Conservation (phyloP, 2,797 vertebrate genomes). For the Gymnoscopelus braueri region DNA sequence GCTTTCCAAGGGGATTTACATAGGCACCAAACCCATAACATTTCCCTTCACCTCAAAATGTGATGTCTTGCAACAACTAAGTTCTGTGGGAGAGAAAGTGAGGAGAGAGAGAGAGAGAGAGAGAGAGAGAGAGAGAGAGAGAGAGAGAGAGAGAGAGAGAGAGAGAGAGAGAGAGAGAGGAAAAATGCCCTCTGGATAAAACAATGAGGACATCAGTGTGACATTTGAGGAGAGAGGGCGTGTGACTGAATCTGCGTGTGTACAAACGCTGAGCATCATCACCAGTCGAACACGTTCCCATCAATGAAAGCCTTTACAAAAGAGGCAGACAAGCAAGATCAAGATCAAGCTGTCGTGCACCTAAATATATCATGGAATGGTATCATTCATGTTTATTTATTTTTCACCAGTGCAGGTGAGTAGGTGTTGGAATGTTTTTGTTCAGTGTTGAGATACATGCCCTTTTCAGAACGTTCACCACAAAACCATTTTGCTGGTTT, state of each 20-base stretch:
- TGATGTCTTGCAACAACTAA: constrained; percentile 27
- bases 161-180: neutral
- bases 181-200: constrained; percentile 46
- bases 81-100: neutral
- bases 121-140: too few relatives aligned
- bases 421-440: constrained; percentile 49
- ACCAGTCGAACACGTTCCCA: constrained; percentile 50
- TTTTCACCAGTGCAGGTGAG: constrained; percentile 41
- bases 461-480: constrained; percentile 24
- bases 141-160: too few relatives aligned
- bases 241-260: neutral
- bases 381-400: constrained; percentile 30
- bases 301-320: constrained; percentile 4
- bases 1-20: neutral
- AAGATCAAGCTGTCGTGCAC: constrained; percentile 1
- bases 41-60: constrained; percentile 20
- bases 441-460: constrained; percentile 20
- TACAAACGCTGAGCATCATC: constrained; percentile 13
- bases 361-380: constrained; percentile 12
- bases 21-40: constrained; percentile 2
- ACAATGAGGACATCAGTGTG: constrained; percentile 58
- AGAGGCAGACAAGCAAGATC: constrained; percentile 36
- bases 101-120: neutral
- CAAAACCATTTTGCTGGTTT: constrained; percentile 25
- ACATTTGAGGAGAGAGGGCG: constrained; percentile 42